Conservation (phyloP, 2,113 vertebrate genomes). For the Microcebus jonahi region DNA sequence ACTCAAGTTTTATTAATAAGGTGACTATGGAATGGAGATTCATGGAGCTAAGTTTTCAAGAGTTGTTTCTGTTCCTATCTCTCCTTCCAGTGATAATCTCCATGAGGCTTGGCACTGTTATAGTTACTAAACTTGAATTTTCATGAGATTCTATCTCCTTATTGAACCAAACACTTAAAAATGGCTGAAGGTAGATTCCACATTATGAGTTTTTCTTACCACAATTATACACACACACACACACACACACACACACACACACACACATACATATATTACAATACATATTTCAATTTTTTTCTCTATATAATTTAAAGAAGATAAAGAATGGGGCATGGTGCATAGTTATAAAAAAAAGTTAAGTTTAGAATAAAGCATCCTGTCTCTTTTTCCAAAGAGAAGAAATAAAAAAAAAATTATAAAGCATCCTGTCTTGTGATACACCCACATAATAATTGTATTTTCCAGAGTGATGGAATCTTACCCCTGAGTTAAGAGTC, state of each 20-base stretch:
- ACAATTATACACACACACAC: not conserved
- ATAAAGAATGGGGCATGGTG: not conserved
- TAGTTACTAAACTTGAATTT: not conserved
- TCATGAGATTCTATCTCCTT: not conserved
- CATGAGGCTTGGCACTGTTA: not conserved
- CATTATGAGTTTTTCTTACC: not conserved
- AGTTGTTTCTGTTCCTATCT: not conserved
- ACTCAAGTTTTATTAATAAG: not conserved
- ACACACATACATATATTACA: not conserved
- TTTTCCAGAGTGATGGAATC: slow-evolving; percentile 48
- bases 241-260: not conserved
- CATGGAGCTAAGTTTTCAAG: not conserved
- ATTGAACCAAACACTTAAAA: not conserved
- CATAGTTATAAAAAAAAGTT: not conserved
- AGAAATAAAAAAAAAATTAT: not conserved
- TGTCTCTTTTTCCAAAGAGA: not conserved
- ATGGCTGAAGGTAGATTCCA: not conserved
- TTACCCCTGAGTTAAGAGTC: not conserved
- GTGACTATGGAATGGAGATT: not conserved
- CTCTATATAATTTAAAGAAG: not conserved
- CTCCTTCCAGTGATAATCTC: not conserved
- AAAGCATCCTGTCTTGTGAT: slow-evolving; percentile 33
- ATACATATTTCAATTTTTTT: not conserved
- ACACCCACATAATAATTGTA: slow-evolving; percentile 32
- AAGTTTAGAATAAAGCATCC: slow-evolving; percentile 17